Percentiles rank a stretch among this genome's conserved stretches.
Conservation (phyloP, 2,888 invertebrate species). For the Toxonevra muliebris region DNA sequence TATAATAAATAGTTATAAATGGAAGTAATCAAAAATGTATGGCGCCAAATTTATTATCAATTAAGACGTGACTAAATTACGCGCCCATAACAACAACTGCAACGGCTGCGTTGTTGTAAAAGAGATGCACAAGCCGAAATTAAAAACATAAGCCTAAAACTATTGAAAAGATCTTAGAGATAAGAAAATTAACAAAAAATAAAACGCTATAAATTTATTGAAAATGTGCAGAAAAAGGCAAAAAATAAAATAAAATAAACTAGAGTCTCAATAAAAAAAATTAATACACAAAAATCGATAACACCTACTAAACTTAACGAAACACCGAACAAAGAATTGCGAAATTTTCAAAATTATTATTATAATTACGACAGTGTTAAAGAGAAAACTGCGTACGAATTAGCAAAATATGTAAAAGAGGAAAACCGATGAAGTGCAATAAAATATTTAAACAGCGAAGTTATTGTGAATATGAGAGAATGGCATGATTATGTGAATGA, state of each 20-base stretch:
- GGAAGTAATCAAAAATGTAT: too few relatives aligned
- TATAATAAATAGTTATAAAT: too few relatives aligned
- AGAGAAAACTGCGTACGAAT: too few relatives aligned
- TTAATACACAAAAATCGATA: slow-evolving; percentile 34
- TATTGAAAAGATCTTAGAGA: not conserved
- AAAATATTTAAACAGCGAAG: too few relatives aligned
- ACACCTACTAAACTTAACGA: slow-evolving; percentile 44
- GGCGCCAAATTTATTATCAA: slow-evolving; percentile 28
- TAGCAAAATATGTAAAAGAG: too few relatives aligned
- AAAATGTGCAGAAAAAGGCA: not conserved
- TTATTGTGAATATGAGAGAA: too few relatives aligned
- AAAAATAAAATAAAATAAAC: slow-evolving; percentile 9
- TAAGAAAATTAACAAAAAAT: not conserved
- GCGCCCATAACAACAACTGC: not conserved
- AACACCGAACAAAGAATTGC: too few relatives aligned
- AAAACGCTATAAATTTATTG: slow-evolving; percentile 5
- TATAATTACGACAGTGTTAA: too few relatives aligned
- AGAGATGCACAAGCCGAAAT: not conserved
- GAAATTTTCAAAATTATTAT: too few relatives aligned
- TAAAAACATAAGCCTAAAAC: not conserved
- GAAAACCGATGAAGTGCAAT: too few relatives aligned
- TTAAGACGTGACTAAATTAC: slow-evolving; percentile 21
- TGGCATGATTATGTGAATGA: too few relatives aligned
- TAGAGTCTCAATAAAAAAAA: not conserved
- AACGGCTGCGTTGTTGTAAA: not conserved